Base-by-base conservation (phyloP, 2,888 invertebrate species). In the Suillia variegata region DNA sequence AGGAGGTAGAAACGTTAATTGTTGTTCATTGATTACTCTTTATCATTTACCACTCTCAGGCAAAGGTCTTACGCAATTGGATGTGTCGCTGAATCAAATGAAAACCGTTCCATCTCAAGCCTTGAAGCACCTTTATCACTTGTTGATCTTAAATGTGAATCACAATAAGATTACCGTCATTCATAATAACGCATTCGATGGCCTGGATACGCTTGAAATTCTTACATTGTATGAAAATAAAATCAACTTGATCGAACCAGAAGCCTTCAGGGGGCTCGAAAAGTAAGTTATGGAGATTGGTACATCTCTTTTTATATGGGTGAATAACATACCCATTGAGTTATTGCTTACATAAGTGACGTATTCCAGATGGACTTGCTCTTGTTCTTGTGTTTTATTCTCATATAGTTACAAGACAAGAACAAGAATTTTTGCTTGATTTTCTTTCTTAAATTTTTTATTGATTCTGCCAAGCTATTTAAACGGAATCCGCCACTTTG, bases 121-220 rank as follows among this genome's bases (percentile, higher is more conserved):
- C 1, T 87, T 93, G 73, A 88, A 88, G 67, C 91, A 90, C 78
- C 87, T 94, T 54, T 91, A 91, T 81, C 91, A 91, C 74, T 86
- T 95, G 63, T 86, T 94, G 65, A 93, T 94, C 68, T 85, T 96
- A 62, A 95, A 94, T 82, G 86, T 95, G 84, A 95, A 94, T 83
- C 92, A 93, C 82, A 96, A 96, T 80, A 87, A 87, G 83, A 92
- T 96, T 72, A 87, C 85, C 50, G 88, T 87, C 55, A 85, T 96
- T 31, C 93, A 92, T 74, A 87, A 88, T 63, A 88, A 87, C 66
- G 94, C 94, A 10, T 95, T 96, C 77, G 89, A 91, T 76, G 95
- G 95, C 0, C 84, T 95, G 69, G 92, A 92, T 75, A 93, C 94
- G 2, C 82, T 95, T 67, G 93, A 94, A 80, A 92, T 94, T 66